A percentile compares a stretch with the other conserved stretches of the same genome.
Evolutionary conservation across 2,797 vertebrate species (phyloP).

Genomic region (Lepidocolaptes lacrymiger): DNA sequence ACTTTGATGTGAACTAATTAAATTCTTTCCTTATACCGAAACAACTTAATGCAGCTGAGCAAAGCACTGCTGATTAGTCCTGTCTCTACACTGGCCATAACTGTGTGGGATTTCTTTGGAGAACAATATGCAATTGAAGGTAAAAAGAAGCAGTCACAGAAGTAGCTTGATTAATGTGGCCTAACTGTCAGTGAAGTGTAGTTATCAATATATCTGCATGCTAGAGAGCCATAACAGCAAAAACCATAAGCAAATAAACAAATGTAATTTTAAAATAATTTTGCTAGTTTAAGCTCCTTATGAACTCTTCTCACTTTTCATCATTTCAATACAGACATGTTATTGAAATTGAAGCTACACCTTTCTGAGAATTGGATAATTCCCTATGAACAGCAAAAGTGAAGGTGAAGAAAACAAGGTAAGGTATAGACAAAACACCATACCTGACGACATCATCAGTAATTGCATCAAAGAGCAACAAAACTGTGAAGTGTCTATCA

Average conservation of each 20-base stretch:
- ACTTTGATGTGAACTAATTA: slow-evolving; percentile 56
- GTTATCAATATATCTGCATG: neutral
- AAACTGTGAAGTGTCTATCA: neutral
- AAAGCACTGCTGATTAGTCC: neutral
- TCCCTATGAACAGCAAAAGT: neutral
- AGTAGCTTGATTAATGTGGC: neutral
- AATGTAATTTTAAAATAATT: neutral
- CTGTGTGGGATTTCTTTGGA: neutral
- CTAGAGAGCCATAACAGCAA: neutral
- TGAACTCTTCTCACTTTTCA: neutral
- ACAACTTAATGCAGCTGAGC: neutral
- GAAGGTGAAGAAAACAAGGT: neutral
- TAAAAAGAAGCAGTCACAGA: neutral
- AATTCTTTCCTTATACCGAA: slow-evolving; percentile 43
- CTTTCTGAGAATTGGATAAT: neutral
- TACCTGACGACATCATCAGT: neutral
- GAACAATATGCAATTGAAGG: neutral
- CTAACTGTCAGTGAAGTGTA: neutral
- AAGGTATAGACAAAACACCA: neutral
- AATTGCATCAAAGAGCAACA: neutral
- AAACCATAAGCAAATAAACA: slow-evolving; percentile 1
- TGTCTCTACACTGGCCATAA: neutral
- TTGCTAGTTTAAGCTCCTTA: slow-evolving; percentile 1
- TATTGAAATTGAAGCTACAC: neutral
- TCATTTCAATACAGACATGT: neutral